Percentiles rank a stretch among this genome's conserved stretches.
Evolutionary conservation across 2,113 vertebrate genomes (phyloP).

Genomic region (Dromiciops gliroides): DNA sequence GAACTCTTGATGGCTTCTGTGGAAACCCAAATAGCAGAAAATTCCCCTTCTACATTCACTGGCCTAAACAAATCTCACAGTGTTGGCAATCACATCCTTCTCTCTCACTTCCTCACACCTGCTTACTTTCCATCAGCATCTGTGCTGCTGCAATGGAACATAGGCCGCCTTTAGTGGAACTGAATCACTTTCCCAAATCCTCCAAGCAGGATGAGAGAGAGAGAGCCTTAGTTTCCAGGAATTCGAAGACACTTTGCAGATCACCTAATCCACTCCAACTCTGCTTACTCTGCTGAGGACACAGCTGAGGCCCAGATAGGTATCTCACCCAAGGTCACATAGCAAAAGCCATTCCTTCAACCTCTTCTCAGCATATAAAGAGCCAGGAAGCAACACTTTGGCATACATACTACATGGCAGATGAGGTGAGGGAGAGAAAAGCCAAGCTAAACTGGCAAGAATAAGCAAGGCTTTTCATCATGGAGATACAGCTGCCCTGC

Average conservation of each 20-base stretch:
- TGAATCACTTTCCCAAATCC: neutral
- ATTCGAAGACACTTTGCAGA: neutral
- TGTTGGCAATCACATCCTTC: neutral
- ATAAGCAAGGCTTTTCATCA: neutral
- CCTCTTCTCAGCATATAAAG: neutral
- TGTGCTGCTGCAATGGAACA: neutral
- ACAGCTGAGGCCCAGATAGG: neutral
- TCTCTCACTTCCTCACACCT: neutral
- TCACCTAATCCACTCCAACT: neutral
- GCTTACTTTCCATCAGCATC: neutral
- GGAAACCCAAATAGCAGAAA: neutral
- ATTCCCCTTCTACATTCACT: neutral
- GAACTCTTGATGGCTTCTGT: neutral
- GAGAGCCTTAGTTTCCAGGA: neutral
- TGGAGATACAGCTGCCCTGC: neutral
- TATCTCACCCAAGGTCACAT: neutral
- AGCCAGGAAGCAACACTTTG: neutral
- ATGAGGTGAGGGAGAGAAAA: neutral
- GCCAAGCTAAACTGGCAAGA: neutral
- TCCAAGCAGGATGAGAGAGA: neutral
- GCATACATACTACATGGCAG: neutral
- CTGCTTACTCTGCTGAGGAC: conserved; percentile 14
- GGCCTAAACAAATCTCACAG: neutral
- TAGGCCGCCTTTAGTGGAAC: neutral
- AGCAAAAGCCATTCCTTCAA: neutral